These are phyloP conservation scores for Willowsia nigromaculata DNA, from an alignment of 2,888 invertebrate species.

Conservation along the genomic window DNA sequence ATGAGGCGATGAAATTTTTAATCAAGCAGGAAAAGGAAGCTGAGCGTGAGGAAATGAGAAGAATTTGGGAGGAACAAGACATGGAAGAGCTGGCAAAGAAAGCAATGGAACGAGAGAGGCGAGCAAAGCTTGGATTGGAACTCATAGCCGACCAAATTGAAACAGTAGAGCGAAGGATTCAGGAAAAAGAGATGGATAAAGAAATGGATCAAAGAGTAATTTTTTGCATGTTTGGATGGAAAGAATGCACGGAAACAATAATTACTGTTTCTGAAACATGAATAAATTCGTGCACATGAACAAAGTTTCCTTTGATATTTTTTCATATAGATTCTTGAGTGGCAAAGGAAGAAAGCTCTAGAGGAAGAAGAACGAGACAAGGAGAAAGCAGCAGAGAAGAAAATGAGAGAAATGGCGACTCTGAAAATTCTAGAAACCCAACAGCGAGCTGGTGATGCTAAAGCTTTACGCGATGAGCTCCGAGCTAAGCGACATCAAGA, in stretches of 20 bases:
- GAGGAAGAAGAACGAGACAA: constrained; percentile 73
- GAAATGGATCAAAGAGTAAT: constrained; percentile 81
- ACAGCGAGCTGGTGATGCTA: constrained; percentile 72
- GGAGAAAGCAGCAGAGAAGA: constrained; percentile 64
- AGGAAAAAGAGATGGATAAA: constrained; percentile 84
- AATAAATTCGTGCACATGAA: too few species aligned
- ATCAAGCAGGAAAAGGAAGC: constrained; percentile 69
- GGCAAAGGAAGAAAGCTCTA: constrained; percentile 67
- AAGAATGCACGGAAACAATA: too few species aligned
- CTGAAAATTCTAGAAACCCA: constrained; percentile 71
- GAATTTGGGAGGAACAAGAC: constrained; percentile 74
- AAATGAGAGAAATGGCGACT: constrained; percentile 68
- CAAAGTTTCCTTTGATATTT: background rate
- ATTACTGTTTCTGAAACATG: too few species aligned
- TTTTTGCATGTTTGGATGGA: background rate
- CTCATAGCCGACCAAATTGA: constrained; percentile 79
- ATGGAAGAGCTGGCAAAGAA: constrained; percentile 70
- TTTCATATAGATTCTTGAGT: constrained; percentile 71
- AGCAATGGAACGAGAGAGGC: constrained; percentile 66
- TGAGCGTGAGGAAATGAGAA: constrained; percentile 69
- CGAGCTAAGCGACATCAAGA: constrained; percentile 74
- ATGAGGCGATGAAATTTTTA: constrained; percentile 74
- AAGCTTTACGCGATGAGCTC: constrained; percentile 76
- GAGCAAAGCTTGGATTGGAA: constrained; percentile 73
- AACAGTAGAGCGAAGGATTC: constrained; percentile 84